Evolutionary conservation across 2,888 invertebrate genomes (phyloP), one percentile per base, ranked within the genome.

Genomic region (Tetanocera ferruginea): DNA sequence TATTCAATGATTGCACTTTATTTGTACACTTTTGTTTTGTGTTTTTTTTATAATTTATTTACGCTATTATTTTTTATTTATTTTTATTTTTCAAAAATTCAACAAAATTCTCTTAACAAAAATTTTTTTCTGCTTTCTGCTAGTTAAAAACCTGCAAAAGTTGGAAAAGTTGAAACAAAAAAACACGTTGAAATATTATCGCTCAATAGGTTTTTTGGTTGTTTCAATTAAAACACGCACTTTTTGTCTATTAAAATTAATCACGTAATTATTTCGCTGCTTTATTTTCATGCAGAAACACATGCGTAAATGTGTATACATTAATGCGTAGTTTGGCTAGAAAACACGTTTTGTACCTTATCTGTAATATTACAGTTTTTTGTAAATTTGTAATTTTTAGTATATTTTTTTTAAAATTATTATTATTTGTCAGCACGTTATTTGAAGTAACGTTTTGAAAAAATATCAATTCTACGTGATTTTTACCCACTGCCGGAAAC

Each of bases 101-200:
- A 87, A 86, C 86, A 85, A 86, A 87, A 87, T 84, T 81, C 82
- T 83, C 82, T 83, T 84, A 69, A 86, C 84, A 84, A 83, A 86
- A 84, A 84, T 79, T 85, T 82, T n/a, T 80, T 82, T 80, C 81
- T 80, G n/a, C 62, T 55, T 78, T 71, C 57, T 77, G 72, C 74
- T 76, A 69, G 67, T 76, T 76, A 64, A 67, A 80, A 80, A 80
- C 77, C 79, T 80, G 78, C 49, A 66, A 43, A 66, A 34, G 66
- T 60, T 49, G 9, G 23, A 78, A 76, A 72, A 72, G 49, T 55
- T 71, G 66, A 77, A 23, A 4, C 23, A 49, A 4, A 43, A 60
- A 28, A 43, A 43, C 8, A n/a, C n/a, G n/a, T n/a, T n/a, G n/a
- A n/a, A n/a, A n/a, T n/a, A n/a, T n/a, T n/a, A n/a, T n/a, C n/a